A percentile compares a stretch with the other conserved stretches of the same genome.
Conservation (phyloP, 2,888 invertebrate species). For the Phytoseiulus persimilis region DNA sequence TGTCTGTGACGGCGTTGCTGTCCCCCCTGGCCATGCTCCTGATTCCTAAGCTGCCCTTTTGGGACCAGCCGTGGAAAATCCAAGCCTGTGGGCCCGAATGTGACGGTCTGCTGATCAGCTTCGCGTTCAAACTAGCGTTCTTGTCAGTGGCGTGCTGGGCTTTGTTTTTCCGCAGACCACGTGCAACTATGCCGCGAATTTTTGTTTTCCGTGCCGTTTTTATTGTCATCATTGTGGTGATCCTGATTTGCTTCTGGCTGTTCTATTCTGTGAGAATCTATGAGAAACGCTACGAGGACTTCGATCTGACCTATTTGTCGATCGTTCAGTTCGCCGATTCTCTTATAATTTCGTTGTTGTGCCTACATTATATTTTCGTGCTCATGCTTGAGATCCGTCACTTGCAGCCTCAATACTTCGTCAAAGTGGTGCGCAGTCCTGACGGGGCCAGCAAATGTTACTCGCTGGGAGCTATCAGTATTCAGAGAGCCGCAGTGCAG, state of each 20-base stretch:
- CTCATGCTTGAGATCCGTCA: constrained; percentile 87
- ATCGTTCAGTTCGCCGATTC: constrained; percentile 85
- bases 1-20: constrained; percentile 73
- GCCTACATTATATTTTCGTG: constrained; percentile 87
- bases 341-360: constrained; percentile 82
- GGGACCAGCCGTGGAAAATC: constrained; percentile 44
- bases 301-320: constrained; percentile 64
- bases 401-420: constrained; percentile 68
- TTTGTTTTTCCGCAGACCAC: constrained; percentile 71
- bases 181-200: constrained; percentile 80
- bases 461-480: constrained; percentile 71
- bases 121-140: constrained; percentile 81
- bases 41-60: constrained; percentile 64
- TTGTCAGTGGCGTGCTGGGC: constrained; percentile 86
- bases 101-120: constrained; percentile 80
- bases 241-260: constrained; percentile 93
- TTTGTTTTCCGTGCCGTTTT: constrained; percentile 81
- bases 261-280: constrained; percentile 82
- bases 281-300: constrained; percentile 49
- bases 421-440: constrained; percentile 74
- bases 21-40: constrained; percentile 92
- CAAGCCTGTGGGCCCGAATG: constrained; percentile 77
- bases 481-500: constrained; percentile 90
- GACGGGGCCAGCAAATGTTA: constrained; percentile 85
- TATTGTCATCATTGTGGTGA: constrained; percentile 75